phyloP scores from a whole-genome alignment of 2,888 invertebrate species.

The Tineola bisselliella region DNA sequence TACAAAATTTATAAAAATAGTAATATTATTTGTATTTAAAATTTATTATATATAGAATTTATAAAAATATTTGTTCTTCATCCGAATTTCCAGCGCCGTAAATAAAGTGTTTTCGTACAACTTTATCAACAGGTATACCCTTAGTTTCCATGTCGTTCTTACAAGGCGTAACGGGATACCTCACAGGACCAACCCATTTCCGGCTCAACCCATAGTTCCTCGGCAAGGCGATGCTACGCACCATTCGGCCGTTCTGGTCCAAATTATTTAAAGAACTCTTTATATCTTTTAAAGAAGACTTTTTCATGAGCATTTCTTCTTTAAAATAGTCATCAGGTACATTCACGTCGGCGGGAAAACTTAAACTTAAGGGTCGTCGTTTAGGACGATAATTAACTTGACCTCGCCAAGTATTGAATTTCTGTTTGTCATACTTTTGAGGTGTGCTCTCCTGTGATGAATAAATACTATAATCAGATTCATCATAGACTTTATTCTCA shows the following conservation, averaged over 20 bases:
- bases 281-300: conserved; percentile 48
- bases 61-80: conserved; percentile 74
- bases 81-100: conserved; percentile 66
- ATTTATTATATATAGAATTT: conserved; percentile 18
- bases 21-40: background rate
- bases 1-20: no score
- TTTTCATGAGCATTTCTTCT: conserved; percentile 34
- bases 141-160: conserved; percentile 47
- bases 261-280: conserved; percentile 49
- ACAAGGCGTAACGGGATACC: conserved; percentile 73
- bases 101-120: conserved; percentile 52
- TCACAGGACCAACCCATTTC: conserved; percentile 71
- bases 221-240: conserved; percentile 62
- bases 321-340: conserved; percentile 46
- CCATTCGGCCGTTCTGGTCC: conserved; percentile 42
- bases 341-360: conserved; percentile 49
- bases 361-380: conserved; percentile 54
- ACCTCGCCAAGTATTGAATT: conserved; percentile 58
- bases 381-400: conserved; percentile 35
- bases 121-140: conserved; percentile 44
- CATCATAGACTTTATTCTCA: conserved; percentile 48
- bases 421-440: conserved; percentile 38
- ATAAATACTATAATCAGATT: conserved; percentile 39
- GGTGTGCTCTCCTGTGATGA: conserved; percentile 51
- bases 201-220: conserved; percentile 69